Evolutionary conservation across 2,888 invertebrate species (phyloP), one percentile per base, ranked within the genome.

Genomic region (Ectemnius cavifrons): DNA sequence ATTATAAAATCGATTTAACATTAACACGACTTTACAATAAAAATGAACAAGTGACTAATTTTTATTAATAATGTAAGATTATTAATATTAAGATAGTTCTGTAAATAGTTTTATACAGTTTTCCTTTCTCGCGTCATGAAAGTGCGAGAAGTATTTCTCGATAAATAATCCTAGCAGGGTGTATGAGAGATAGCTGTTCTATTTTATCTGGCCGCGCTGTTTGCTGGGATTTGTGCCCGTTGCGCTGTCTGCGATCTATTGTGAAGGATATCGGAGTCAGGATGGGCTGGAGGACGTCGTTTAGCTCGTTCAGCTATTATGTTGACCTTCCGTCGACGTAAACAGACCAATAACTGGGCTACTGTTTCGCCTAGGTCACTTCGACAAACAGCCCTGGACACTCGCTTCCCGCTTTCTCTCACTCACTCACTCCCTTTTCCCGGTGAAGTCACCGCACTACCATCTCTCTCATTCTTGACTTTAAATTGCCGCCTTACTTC

Each of bases 231-330:
- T 52, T 18, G 8, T 52, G 11, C 52, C 37, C n/a, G 52, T 16
- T 52, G n/a, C 52, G 18, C 52, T 52, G 8, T 52, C 52, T 18
- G 16, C 52, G 52, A 18, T 16, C 52, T 52, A n/a, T 18, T 37
- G 37, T 37, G 37, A 37, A 37, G 37, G 37, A 2, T 11, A 18
- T 16, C 28, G 37, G 60, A 47, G 18, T 23, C 16, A 11, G n/a
- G 57, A 8, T 18, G 11, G 6, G 18, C 63, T 47, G 47, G 67
- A 61, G 58, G 49, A 69, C 69, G 63, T 75, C 71, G 69, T 75
- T 76, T 70, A 69, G 67, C 47, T 61, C 71, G 71, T 59, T 63
- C 65, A 73, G 76, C 70, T 77, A 75, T 78, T 74, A 78, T 73
- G 73, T 79, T 73, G 77, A 79, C 67, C 72, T 67, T 66, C 63